Conservation (phyloP, 2,797 vertebrate genomes). For the Anomalospiza imberbis region DNA sequence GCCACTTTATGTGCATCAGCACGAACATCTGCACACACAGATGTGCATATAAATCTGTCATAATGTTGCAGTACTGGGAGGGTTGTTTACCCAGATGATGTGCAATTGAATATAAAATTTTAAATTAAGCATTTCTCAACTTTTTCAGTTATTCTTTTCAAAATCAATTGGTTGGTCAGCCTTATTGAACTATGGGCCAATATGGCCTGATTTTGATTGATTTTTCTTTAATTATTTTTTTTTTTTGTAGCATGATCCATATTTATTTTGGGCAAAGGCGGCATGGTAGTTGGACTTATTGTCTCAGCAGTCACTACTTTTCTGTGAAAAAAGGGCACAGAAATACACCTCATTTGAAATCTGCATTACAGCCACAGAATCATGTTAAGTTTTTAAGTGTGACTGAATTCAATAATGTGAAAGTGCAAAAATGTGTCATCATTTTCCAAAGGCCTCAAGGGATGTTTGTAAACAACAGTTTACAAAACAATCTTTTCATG, state of each 20-base stretch:
- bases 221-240: not conserved
- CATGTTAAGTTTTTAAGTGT: not conserved
- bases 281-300: not conserved
- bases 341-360: not conserved
- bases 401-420: not conserved
- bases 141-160: not conserved
- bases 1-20: not conserved
- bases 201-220: not conserved
- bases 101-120: not conserved
- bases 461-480: not conserved
- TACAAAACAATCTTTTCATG: not conserved
- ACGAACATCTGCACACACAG: not conserved
- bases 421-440: not conserved
- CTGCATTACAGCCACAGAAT: not conserved
- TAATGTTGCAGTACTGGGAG: not conserved
- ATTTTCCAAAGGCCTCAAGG: not conserved
- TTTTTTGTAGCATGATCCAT: not conserved
- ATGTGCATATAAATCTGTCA: not conserved
- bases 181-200: not conserved
- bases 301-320: not conserved
- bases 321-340: not conserved
- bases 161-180: not conserved
- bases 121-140: not conserved
- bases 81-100: not conserved
- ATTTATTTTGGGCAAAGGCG: not conserved